Evolutionary conservation across 2,888 invertebrate species (phyloP).

Genomic region (Atrina japonica): DNA sequence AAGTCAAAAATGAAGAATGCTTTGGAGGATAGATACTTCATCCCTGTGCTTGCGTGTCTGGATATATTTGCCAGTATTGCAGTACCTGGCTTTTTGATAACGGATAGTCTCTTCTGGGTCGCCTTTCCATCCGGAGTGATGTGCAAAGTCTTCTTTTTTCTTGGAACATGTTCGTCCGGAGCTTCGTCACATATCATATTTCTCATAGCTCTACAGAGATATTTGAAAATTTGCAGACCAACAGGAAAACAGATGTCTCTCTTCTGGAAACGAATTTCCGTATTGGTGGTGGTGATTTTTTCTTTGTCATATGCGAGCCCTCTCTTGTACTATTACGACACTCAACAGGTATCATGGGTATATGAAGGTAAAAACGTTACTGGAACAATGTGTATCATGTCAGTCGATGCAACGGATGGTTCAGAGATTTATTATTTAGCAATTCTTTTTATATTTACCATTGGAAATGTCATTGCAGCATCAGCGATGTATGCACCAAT

Average conservation of each 20-base stretch:
- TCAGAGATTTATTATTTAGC: constrained; percentile 19
- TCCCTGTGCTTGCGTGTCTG: constrained; percentile 22
- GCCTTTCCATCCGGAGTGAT: constrained; percentile 18
- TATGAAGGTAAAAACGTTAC: constrained; percentile 1
- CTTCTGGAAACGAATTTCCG: constrained; percentile 9
- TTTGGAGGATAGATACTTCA: constrained; percentile 30
- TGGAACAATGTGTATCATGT: constrained; percentile 21
- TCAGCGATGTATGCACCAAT: constrained; percentile 19
- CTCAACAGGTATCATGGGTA: not conserved
- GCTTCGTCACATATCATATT: constrained; percentile 9
- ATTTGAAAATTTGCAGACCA: constrained; percentile 30
- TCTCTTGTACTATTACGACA: constrained; percentile 21
- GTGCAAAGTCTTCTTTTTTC: constrained; percentile 23
- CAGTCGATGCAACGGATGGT: not conserved
- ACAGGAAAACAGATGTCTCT: constrained; percentile 22
- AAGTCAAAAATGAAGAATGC: constrained; percentile 16
- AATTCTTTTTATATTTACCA: constrained; percentile 20
- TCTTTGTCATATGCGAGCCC: constrained; percentile 13
- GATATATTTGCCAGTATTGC: constrained; percentile 14
- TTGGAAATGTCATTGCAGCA: constrained; percentile 15
- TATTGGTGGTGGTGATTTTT: constrained; percentile 3
- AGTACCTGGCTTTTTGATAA: constrained; percentile 19
- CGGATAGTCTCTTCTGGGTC: constrained; percentile 21
- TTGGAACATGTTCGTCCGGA: constrained; percentile 2
- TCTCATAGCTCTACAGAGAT: constrained; percentile 21